Conservation (phyloP, 1,140 invertebrate species). For the Drosophila paulistorum region DNA sequence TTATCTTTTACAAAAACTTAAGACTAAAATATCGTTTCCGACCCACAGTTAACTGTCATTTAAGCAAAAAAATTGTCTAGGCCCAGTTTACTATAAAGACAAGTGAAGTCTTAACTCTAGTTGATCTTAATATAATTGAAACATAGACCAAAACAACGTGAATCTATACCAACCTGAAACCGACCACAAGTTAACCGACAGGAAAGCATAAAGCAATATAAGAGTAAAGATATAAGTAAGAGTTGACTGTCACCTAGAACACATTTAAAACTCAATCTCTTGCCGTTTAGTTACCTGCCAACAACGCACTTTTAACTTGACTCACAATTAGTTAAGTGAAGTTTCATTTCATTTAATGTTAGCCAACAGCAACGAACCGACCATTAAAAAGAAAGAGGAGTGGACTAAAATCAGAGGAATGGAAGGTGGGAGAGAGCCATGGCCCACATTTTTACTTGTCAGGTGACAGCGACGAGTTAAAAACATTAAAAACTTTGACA, state of each 20-base stretch:
- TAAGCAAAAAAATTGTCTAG: no score
- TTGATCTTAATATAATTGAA: no score
- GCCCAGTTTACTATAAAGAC: no score
- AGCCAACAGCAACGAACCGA: conserved; percentile 1
- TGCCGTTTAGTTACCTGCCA: background rate
- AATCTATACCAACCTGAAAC: no score
- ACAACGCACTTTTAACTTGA: conserved; percentile 12
- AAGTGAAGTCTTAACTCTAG: no score
- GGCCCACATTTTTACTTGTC: conserved; percentile 36
- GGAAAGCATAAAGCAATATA: background rate
- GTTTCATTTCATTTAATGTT: conserved; percentile 14
- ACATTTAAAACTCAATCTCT: background rate
- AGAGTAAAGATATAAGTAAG: no score
- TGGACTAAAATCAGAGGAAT: no score
- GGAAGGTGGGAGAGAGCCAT: background rate
- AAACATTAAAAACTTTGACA: conserved; percentile 78
- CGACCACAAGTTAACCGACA: background rate
- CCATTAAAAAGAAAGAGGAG: background rate
- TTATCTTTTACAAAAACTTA: no score
- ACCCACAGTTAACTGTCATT: no score
- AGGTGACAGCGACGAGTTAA: conserved; percentile 72
- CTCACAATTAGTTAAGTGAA: conserved; percentile 23
- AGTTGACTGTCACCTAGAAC: background rate
- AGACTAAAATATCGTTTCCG: no score
- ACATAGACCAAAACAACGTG: no score